Base-by-base conservation (phyloP, 1,140 invertebrate genomes). In the Alviniconcha marisindica region DNA sequence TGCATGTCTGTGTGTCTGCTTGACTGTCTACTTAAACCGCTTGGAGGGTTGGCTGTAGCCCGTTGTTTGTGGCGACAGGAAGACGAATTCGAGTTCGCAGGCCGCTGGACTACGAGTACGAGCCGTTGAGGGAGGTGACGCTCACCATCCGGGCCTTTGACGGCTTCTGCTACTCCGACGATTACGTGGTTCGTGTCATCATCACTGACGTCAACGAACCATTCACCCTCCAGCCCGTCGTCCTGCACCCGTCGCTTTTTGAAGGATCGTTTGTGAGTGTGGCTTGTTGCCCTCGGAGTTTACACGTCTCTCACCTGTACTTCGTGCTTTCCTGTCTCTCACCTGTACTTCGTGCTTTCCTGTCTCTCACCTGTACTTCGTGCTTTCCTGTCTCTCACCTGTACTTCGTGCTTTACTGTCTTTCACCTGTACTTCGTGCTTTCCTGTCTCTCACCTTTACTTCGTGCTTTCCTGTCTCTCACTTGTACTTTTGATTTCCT, bases 81-180 rank as follows among this genome's bases (percentile, higher is more conserved):
- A 38, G 42, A 1, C 28, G 24, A 21, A 10, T 74, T 14, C 24
- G 21, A 24, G 71, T 74, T 14, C 33, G 71, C 7, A 7, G 71
- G 21, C 38, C 36, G 4, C 36, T 74, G 31, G 71, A 74, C 36
- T 74, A 74, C 71, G 71, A 74, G 36, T 42, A 42, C 38, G 71
- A 42, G 7, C 21, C 36, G 7, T 21, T 74, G 14, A 36, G 71
- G 28, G 42, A 40, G 24, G 71, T 74, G 38, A 3, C 2, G 2
- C 33, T 74, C 1, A 42, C 71, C 2, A 24, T 74, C 2, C 40
- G 42, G 2, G 71, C 71, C 18, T 74, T 74, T 21, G 71, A 74
- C 42, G 71, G 71, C 21, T 74, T 74, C 71, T 74, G 71, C n/a
- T 74, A 24, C 38, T 74, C 71, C 21, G 71, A 42, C 3, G 21